Base-by-base conservation (phyloP, 1,140 invertebrate genomes). In the Conopomorpha cramerella region DNA sequence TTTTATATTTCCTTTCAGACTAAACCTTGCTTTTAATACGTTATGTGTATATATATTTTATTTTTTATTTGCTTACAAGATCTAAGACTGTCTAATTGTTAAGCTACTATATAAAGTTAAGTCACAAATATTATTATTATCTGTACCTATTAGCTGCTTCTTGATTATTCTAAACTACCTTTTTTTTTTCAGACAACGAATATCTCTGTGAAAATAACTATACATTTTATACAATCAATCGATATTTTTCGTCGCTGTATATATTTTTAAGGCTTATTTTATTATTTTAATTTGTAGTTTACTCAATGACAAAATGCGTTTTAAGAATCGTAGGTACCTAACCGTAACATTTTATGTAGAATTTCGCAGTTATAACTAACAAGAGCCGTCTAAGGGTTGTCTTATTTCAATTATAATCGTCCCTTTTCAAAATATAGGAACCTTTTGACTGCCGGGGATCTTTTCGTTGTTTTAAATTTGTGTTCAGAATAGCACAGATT, bases 51-150 rank as follows among this genome's bases (percentile, higher is more conserved):
- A 48, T 50, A 45, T 62, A 54, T 54, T 60, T 56, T 52, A 17
- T 30, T 39, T 39, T 32, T 32, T 30, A 27, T 41, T 36, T 29
- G 32, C 46, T 68, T 64, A 66, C 52, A 57, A 62, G 52, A 55
- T 67, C 56, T 66, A 68, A 74, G 70, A 74, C 70, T 74, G 70
- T 68, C 70, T 74, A 70, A 14, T 56, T 59, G 41, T 51, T 74
- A 74, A 72, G 70, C 55, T 70, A 71, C 61, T 58, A 51, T 64
- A 59, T 61, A 62, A n/a, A 55, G 45, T 61, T 67, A 67, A 68
- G 70, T 74, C 70, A 74, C 70, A 74, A 74, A 74, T n/a, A 17
- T 32, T 7, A 13, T 29, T 4, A 23, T 23, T 23, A 4, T 4
- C 10, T 23, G 4, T 10, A 10, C 19, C 10, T 23, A 6, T 10